Percentiles rank a stretch among this genome's conserved stretches.
Conservation (phyloP, 2,888 invertebrate genomes). For the Metellina segmentata region DNA sequence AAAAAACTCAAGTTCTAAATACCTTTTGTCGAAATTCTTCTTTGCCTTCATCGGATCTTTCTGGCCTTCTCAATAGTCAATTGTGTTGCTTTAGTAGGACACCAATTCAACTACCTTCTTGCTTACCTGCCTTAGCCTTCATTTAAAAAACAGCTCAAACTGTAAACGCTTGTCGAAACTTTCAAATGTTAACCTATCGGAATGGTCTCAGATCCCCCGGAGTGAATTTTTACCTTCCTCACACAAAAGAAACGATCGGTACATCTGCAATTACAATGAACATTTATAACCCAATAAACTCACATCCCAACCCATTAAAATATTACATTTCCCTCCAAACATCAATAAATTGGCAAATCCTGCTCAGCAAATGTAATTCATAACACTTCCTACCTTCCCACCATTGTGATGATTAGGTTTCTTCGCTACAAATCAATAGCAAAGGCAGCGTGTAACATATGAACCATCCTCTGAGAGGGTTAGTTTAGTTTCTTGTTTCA, state of each 20-base stretch:
- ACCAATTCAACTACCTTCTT: no score
- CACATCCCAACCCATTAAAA: background rate
- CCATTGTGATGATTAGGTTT: conserved; percentile 18
- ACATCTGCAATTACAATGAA: background rate
- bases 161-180: no score
- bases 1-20: no score
- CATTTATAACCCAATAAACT: background rate
- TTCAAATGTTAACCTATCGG: no score
- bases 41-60: no score
- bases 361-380: conserved; percentile 23
- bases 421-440: conserved; percentile 15
- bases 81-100: no score
- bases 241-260: no score
- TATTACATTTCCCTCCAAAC: background rate
- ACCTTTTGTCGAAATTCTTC: no score
- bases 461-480: background rate
- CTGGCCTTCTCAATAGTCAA: no score
- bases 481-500: conserved; percentile 15
- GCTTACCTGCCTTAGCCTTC: no score
- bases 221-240: background rate
- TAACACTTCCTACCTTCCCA: conserved; percentile 1
- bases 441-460: conserved; percentile 23
- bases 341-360: conserved; percentile 35
- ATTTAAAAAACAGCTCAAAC: no score
- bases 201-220: background rate